These are phyloP conservation scores for Copidosoma floridanum DNA, from an alignment of 1,140 invertebrate genomes.

Conservation along the genomic window DNA sequence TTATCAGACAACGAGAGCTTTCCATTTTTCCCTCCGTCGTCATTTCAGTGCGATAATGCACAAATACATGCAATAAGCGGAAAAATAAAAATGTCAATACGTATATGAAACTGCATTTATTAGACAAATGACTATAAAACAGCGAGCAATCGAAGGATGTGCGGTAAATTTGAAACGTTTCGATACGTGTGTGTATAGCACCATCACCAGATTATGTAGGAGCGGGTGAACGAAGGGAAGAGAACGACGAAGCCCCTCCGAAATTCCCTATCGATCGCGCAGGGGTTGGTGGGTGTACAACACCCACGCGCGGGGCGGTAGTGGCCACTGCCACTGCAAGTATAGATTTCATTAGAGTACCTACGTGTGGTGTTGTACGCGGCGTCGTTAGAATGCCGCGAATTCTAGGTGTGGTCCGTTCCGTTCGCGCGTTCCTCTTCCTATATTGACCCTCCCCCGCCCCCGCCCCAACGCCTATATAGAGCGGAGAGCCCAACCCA, in stretches of 20 bases:
- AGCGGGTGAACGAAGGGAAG: neutral
- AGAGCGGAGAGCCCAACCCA: no score
- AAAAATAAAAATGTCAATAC: no score
- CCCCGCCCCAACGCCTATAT: slow-evolving; percentile 1
- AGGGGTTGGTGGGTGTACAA: neutral
- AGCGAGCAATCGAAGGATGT: neutral
- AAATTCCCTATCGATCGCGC: slow-evolving; percentile 23
- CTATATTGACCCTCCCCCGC: slow-evolving; percentile 21
- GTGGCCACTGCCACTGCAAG: neutral
- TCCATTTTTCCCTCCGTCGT: no score
- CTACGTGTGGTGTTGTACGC: no score
- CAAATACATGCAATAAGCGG: no score
- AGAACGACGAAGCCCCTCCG: neutral
- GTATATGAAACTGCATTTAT: no score
- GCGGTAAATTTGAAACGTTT: slow-evolving; percentile 4
- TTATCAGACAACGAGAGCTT: no score
- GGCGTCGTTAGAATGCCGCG: slow-evolving; percentile 35
- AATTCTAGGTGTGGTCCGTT: slow-evolving; percentile 42
- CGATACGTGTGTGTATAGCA: no score
- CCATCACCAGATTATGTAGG: no score
- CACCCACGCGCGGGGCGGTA: no score
- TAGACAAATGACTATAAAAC: no score
- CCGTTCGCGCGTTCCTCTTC: slow-evolving; percentile 12
- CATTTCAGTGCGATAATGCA: no score
- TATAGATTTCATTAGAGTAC: slow-evolving; percentile 31